Evolutionary conservation across 2,888 invertebrate species (phyloP).

Genomic region (Lochmaea capreae): DNA sequence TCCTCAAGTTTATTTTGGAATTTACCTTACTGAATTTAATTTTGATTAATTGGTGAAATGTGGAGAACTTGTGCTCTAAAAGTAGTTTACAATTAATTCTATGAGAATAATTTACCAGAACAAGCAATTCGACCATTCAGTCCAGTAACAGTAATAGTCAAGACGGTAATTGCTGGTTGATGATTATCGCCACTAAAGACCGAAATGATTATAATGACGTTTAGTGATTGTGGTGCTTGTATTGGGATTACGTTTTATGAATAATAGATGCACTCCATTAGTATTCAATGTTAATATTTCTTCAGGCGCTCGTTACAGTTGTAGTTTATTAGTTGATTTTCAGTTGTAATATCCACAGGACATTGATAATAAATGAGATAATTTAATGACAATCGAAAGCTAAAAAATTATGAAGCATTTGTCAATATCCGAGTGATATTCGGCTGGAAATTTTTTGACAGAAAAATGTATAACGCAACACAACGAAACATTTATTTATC

Average conservation of each 20-base stretch:
- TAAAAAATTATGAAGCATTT: too few relatives aligned
- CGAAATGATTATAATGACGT: conserved; percentile 1
- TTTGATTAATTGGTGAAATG: too few relatives aligned
- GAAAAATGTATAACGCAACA: too few relatives aligned
- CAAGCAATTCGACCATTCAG: background rate
- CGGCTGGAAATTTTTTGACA: too few relatives aligned
- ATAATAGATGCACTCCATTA: conserved; percentile 18
- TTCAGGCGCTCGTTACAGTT: background rate
- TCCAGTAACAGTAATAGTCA: background rate
- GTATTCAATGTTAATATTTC: background rate
- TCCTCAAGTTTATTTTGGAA: too few relatives aligned
- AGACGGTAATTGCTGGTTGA: background rate
- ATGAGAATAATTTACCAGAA: background rate
- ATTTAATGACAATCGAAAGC: too few relatives aligned
- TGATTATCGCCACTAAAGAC: conserved; percentile 2
- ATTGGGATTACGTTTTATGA: conserved; percentile 27
- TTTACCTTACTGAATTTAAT: too few relatives aligned
- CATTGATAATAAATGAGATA: background rate
- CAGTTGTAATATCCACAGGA: background rate
- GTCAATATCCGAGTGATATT: too few relatives aligned
- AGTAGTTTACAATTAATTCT: too few relatives aligned
- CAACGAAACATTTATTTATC: too few relatives aligned
- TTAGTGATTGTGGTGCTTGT: conserved; percentile 1
- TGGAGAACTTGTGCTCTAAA: too few relatives aligned
- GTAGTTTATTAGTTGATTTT: background rate